Percentiles rank a stretch among this genome's conserved stretches.
phyloP scores from a whole-genome alignment of 2,888 invertebrate genomes.

The Aporophyla lueneburgensis region DNA sequence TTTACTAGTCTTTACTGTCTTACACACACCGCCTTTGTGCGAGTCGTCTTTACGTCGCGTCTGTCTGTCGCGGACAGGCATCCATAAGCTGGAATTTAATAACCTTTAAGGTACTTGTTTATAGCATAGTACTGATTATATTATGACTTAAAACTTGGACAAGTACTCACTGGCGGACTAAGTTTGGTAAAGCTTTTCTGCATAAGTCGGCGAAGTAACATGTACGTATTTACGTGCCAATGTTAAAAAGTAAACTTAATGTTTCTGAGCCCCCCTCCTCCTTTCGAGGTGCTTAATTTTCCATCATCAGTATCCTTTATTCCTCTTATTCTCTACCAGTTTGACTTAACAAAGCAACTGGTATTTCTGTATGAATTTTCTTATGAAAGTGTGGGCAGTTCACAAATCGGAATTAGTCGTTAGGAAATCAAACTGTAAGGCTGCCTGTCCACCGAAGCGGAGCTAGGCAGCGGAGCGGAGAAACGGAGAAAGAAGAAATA shows the following conservation, averaged over 20 bases:
- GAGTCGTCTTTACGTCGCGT: neutral
- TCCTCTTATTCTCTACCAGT: too few relatives aligned
- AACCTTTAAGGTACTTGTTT: neutral
- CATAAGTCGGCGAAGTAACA: neutral
- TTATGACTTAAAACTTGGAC: neutral
- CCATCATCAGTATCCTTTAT: too few relatives aligned
- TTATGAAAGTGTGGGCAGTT: too few relatives aligned
- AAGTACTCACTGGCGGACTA: too few relatives aligned
- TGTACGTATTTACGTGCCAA: neutral
- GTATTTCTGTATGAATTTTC: too few relatives aligned
- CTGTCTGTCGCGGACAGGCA: neutral
- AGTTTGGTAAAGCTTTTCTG: neutral
- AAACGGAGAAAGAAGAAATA: too few relatives aligned
- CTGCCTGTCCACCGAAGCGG: too few relatives aligned
- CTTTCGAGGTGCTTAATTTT: neutral
- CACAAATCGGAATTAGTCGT: too few relatives aligned
- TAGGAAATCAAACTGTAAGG: too few relatives aligned
- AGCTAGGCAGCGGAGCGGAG: too few relatives aligned
- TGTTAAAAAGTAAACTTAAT: neutral
- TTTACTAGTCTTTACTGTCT: slow-evolving; percentile 16
- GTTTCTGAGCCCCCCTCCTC: neutral
- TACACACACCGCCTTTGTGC: neutral
- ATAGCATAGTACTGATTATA: neutral
- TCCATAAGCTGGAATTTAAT: neutral
- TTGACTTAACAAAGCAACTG: too few relatives aligned